Conservation (phyloP, 2,113 vertebrate species). For the Crocuta crocuta region DNA sequence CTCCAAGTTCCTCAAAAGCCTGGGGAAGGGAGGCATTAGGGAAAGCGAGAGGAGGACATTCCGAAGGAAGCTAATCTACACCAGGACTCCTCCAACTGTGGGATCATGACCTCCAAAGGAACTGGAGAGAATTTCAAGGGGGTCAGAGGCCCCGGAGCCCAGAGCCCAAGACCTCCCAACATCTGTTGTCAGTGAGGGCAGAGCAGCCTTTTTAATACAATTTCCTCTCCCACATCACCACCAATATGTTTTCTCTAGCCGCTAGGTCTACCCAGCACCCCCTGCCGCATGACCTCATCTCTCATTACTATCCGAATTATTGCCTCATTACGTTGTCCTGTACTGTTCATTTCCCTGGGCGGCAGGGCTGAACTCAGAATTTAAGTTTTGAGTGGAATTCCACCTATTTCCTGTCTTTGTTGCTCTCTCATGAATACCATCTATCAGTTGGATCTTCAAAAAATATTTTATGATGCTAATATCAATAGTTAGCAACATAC, state of each 20-base stretch:
- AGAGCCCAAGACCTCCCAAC: constrained; percentile 42
- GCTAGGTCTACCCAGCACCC: constrained; percentile 19
- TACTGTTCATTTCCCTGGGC: constrained; percentile 44
- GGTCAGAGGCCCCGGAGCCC: constrained; percentile 59
- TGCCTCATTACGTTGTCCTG: constrained; percentile 41
- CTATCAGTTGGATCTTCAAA: constrained; percentile 51
- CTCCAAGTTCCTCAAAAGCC: neutral
- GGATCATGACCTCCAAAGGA: constrained; percentile 57
- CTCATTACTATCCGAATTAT: constrained; percentile 55
- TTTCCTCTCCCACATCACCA: constrained; percentile 65
- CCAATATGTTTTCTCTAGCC: constrained; percentile 58
- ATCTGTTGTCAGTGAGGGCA: constrained; percentile 65
- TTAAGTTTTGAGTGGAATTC: constrained; percentile 61
- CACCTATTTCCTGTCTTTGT: constrained; percentile 53
- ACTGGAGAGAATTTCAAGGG: constrained; percentile 40
- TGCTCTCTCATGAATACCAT: constrained; percentile 37
- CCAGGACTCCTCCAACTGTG: constrained; percentile 2
- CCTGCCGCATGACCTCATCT: constrained; percentile 63
- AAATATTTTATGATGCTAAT: constrained; percentile 54
- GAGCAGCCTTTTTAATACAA: constrained; percentile 54
- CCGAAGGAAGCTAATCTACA: constrained; percentile 55
- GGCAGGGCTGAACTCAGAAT: constrained; percentile 12
- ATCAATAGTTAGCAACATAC: constrained; percentile 39
- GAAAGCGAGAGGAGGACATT: constrained; percentile 4
- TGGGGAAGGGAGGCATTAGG: neutral